Evolutionary conservation across 2,888 invertebrate species (phyloP).

Genomic region (Rosalia funebris): DNA sequence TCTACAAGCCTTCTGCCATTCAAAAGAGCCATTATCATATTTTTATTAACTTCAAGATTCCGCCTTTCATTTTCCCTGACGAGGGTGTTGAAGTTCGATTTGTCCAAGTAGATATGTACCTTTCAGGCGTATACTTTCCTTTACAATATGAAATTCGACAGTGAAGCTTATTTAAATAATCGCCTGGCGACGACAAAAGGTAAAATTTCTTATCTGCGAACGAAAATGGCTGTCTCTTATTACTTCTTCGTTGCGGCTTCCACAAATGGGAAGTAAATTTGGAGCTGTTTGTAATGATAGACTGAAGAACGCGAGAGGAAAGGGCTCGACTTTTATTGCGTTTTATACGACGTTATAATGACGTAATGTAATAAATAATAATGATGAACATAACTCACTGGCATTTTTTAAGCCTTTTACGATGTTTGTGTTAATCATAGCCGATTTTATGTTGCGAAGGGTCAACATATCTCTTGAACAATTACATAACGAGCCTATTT

Average conservation of each 20-base stretch:
- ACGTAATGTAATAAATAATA: too few species aligned
- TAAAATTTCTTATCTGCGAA: neutral
- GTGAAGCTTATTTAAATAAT: neutral
- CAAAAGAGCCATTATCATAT: constrained; percentile 10
- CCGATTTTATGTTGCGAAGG: too few species aligned
- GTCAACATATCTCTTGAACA: too few species aligned
- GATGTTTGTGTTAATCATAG: too few species aligned
- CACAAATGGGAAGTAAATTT: neutral
- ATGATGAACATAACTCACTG: too few species aligned
- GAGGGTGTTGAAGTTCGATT: neutral
- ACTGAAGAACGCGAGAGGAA: neutral
- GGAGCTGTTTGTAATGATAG: neutral
- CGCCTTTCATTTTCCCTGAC: neutral
- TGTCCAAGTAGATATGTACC: neutral
- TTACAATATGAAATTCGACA: neutral
- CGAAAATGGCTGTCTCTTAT: neutral
- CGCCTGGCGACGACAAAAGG: neutral
- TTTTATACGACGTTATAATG: too few species aligned
- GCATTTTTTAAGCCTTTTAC: too few species aligned
- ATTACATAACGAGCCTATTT: too few species aligned
- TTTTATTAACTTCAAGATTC: constrained; percentile 13
- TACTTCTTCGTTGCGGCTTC: neutral
- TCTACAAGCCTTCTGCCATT: too few species aligned
- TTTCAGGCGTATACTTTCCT: neutral
- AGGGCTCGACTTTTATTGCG: neutral